A percentile compares a stretch with the other conserved stretches of the same genome.
phyloP scores from a whole-genome alignment of 2,888 invertebrate species.

The Oxytorus armatus region DNA sequence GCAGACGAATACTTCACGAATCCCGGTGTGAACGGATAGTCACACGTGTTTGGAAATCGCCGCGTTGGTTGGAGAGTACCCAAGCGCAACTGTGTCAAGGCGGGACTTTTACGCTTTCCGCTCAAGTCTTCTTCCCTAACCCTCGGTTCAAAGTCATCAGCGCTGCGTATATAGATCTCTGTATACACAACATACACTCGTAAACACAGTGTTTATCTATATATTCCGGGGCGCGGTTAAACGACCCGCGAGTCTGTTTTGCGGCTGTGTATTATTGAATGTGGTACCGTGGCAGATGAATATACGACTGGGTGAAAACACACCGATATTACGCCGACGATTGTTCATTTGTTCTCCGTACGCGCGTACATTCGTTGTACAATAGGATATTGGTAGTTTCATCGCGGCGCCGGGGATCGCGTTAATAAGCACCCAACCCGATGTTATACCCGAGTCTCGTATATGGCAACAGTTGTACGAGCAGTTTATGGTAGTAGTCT shows the following conservation, averaged over 20 bases:
- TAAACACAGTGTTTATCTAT: background rate
- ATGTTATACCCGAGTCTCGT: too few relatives aligned
- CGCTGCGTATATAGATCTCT: slow-evolving; percentile 54
- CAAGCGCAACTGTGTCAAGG: slow-evolving; percentile 73
- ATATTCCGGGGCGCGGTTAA: slow-evolving; percentile 52
- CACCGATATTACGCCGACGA: too few relatives aligned
- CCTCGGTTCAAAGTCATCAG: slow-evolving; percentile 70
- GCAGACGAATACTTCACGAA: background rate
- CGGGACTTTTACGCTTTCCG: slow-evolving; percentile 69
- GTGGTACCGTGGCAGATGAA: background rate
- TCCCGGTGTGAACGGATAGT: background rate
- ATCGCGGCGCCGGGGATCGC: background rate
- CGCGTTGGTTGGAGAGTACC: slow-evolving; percentile 67
- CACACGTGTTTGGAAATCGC: background rate
- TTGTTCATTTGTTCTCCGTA: background rate
- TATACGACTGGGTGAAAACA: too few relatives aligned
- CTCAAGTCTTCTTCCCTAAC: slow-evolving; percentile 62
- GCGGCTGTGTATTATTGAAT: slow-evolving; percentile 2
- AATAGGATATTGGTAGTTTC: slow-evolving; percentile 27
- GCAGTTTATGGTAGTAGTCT: too few relatives aligned
- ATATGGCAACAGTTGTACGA: too few relatives aligned
- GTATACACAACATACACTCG: background rate
- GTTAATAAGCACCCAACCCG: too few relatives aligned
- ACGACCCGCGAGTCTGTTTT: slow-evolving; percentile 59
- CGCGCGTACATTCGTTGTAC: background rate